These are phyloP conservation scores for Sterna hirundo DNA, from an alignment of 2,113 vertebrate genomes.

Conservation along the genomic window DNA sequence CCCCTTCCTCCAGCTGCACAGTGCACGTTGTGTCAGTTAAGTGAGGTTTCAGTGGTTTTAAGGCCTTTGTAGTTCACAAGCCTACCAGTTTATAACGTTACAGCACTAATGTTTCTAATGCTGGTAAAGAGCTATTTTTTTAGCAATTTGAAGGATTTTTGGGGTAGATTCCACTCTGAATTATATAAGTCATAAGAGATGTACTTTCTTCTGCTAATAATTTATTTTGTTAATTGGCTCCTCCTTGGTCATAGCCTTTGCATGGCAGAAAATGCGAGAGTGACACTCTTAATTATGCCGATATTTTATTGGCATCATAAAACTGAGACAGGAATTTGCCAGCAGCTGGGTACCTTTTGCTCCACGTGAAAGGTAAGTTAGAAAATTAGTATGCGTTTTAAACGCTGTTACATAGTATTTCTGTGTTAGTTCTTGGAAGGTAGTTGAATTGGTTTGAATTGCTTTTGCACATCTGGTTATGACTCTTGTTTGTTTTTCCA, in stretches of 20 bases:
- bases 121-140: not conserved
- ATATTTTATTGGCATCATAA: constrained; percentile 1
- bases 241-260: not conserved
- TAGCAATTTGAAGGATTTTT: not conserved
- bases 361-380: not conserved
- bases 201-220: not conserved
- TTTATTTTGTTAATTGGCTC: constrained; percentile 16
- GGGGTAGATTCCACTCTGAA: not conserved
- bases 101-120: not conserved
- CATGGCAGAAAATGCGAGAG: not conserved
- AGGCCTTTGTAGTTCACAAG: not conserved
- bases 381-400: not conserved
- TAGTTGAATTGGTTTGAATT: not conserved
- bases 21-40: not conserved
- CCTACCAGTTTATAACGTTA: not conserved
- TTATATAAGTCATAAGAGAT: not conserved
- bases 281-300: not conserved
- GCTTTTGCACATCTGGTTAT: not conserved
- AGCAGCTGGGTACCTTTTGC: not conserved
- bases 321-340: constrained; percentile 28
- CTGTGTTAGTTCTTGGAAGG: not conserved
- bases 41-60: not conserved
- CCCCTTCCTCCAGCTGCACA: not conserved
- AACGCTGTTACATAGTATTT: not conserved
- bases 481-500: constrained; percentile 21